Base-by-base conservation (phyloP, 2,888 invertebrate genomes). In the Uloborus plumipes region DNA sequence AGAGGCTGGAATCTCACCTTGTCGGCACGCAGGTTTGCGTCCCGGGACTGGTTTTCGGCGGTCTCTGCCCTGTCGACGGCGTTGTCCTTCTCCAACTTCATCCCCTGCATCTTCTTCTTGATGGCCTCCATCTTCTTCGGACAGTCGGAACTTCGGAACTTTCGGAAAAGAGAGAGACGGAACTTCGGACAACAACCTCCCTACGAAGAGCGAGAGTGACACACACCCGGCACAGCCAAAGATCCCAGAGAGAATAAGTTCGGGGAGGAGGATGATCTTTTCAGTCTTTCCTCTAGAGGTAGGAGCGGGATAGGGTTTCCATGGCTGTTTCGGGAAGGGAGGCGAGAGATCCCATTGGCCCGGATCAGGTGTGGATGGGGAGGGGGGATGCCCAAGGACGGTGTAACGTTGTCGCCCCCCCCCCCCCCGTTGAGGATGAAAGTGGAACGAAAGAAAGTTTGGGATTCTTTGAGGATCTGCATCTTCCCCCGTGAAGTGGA, bases 41-140 rank as follows among this genome's bases (percentile, higher is more conserved):
- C 93, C 86, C 91, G 90, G 89, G 97, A 95, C 92, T 98, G 97
- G 90, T 95, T 95, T 90, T 99, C 99, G 91, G 98, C 96, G 93
- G 95, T 92, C 94, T 97, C 93, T 87, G 99, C 98, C 91, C 96
- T 94, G 91, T 99, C 99, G 93, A 96, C 93, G 91, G 99, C 99
- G 91, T 98, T 98, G 92, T 99, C 99, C 94, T 99, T 99, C 93
- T 99, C 99, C 94, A 99, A 95, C 97, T 99, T 99, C 99, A 99
- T 99, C 93, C 98, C 98, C 93, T 99, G 98, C 99, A 99, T 99
- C 94, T 99, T 99, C 97, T 99, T 99, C 94, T 99, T 99, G 94
- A 99, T 99, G 93, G 99, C 98, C 94, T 99, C 99, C 99, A 99
- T 99, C 76, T 84, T 86, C n/a, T n/a, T 83, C 15, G n/a, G 51